phyloP scores from a whole-genome alignment of 1,140 invertebrate species.

The Euura saliciscinereae region DNA sequence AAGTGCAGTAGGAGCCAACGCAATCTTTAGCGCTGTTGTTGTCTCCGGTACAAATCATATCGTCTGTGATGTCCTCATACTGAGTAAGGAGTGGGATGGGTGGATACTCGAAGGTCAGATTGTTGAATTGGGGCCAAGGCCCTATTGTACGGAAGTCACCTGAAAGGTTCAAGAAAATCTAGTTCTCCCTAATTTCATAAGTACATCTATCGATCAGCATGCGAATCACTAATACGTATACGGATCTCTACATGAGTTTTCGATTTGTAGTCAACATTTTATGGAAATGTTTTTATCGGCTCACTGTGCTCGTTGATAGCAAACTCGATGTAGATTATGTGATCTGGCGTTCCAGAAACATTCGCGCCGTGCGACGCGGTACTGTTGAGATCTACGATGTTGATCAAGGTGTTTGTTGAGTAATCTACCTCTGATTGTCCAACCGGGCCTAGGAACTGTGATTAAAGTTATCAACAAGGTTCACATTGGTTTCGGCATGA shows the following conservation, averaged over 20 bases:
- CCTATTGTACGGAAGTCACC: constrained; percentile 25
- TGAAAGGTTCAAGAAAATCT: constrained; percentile 12
- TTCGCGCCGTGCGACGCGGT: constrained; percentile 1
- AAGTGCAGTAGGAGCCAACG: constrained; percentile 24
- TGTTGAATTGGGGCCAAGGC: constrained; percentile 31
- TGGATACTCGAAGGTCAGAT: constrained; percentile 31
- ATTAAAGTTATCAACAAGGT: constrained; percentile 6
- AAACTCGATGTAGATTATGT: constrained; percentile 28
- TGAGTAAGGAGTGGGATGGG: constrained; percentile 30
- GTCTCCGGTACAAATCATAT: constrained; percentile 23
- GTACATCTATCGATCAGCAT: neutral
- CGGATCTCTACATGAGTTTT: too few species aligned
- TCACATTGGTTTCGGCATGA: neutral
- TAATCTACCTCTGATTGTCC: constrained; percentile 13
- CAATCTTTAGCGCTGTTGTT: constrained; percentile 26
- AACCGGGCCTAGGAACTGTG: constrained; percentile 29
- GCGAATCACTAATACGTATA: too few species aligned
- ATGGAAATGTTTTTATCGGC: neutral
- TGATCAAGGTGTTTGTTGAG: constrained; percentile 23
- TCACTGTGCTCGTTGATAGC: constrained; percentile 25
- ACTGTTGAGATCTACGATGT: constrained; percentile 25
- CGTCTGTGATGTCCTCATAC: constrained; percentile 20
- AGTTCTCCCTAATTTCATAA: neutral
- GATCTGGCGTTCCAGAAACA: constrained; percentile 23
- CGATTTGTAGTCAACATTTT: too few species aligned